Evolutionary conservation across 2,888 invertebrate genomes (phyloP), one percentile per base, ranked within the genome.

Genomic region (Bedellia somnulentella): DNA sequence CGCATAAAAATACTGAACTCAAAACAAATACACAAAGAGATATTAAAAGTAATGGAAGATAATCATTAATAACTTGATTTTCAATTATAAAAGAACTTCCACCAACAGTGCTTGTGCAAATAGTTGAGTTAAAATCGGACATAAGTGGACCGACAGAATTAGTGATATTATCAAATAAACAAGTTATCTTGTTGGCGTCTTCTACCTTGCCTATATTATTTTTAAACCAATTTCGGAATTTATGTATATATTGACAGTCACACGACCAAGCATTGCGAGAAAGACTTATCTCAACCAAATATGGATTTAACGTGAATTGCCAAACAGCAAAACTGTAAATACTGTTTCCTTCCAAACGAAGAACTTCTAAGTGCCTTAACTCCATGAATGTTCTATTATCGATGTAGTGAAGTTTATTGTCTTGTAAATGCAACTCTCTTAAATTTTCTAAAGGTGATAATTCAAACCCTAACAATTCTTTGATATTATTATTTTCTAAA

Each of bases 261-360:
- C 94, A 94, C 39, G 89, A 89, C 93, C 93, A 94, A 29, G 87
- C 86, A 59, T 94, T 94, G 45, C 85, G 85, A 33, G 87, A 82
- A 39, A 94, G 77, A 31, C 86, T 86, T 46, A 94, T 86, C 62
- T 89, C 89, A n/a, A 89, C 87, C 49, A 93, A 80, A 67, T 90
- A 90, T 13, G 90, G 89, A 70, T 92, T 92, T 46, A 82, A 67
- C 35, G 83, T 80, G 52, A 93, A 82, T 58, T 89, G 88, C 91
- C 93, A 92, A 43, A 93, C 87, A 43, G 89, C 86, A 52, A 92
- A 93, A 38, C 84, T 83, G 46, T 82, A 79, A 51, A 94, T 80
- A 37, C 83, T 83, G 68, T 94, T 94, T 46, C 88, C 87, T 57
- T 93, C 92, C 43, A 94, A 71, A 30, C 89, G 83, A 33, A 94